These are phyloP conservation scores for Scomber japonicus DNA, from an alignment of 2,113 vertebrate species.

Conservation along the genomic window DNA sequence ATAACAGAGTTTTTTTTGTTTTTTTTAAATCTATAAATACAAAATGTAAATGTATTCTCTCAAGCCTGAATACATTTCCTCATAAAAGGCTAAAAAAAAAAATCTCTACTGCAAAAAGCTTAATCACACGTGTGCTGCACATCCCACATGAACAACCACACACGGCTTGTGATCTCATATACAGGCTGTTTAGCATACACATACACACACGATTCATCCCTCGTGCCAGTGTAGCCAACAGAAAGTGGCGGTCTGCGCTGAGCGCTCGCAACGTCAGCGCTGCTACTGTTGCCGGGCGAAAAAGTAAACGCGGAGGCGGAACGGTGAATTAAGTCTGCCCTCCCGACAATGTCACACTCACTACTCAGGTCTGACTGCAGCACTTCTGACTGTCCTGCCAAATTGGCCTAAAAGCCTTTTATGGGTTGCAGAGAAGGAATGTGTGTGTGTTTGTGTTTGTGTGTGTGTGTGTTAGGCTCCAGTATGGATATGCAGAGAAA, in stretches of 20 bases:
- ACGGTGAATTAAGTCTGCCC: slow-evolving; percentile 76
- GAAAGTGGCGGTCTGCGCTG: slow-evolving; percentile 68
- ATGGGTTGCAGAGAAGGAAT: slow-evolving; percentile 4
- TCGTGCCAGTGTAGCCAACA: slow-evolving; percentile 73
- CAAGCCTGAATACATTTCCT: neutral
- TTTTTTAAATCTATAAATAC: neutral
- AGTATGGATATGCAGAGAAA: neutral
- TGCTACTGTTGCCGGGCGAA: slow-evolving; percentile 83
- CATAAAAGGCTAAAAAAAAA: slow-evolving; percentile 19
- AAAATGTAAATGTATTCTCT: neutral
- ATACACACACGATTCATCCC: slow-evolving; percentile 55
- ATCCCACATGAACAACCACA: slow-evolving; percentile 57
- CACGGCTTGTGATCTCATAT: slow-evolving; percentile 54
- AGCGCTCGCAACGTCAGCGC: slow-evolving; percentile 72
- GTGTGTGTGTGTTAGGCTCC: too few species aligned
- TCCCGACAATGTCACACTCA: slow-evolving; percentile 78
- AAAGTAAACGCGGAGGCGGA: slow-evolving; percentile 76
- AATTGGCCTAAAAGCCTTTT: slow-evolving; percentile 73
- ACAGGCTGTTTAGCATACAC: slow-evolving; percentile 59
- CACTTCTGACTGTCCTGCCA: slow-evolving; percentile 66
- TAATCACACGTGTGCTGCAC: slow-evolving; percentile 41
- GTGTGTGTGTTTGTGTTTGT: neutral
- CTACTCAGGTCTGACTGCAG: slow-evolving; percentile 74
- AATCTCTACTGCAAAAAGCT: slow-evolving; percentile 30
- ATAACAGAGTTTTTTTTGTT: neutral